Base-by-base conservation (phyloP, 2,888 invertebrate genomes). In the Perdita meconis region DNA sequence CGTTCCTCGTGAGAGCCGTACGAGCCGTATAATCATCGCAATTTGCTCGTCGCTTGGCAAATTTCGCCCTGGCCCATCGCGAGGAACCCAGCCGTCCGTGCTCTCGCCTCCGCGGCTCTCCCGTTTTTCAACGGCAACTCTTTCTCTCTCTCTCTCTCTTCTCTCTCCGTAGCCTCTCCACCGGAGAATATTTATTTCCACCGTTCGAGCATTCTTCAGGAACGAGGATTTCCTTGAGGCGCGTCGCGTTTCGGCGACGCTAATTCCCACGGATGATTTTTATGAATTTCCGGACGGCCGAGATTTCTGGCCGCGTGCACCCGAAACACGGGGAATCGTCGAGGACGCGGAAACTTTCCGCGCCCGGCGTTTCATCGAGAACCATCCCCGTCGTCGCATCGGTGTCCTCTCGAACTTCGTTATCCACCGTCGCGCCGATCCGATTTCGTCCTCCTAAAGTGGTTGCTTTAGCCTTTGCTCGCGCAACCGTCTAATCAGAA, bases 11-110 rank as follows among this genome's bases (percentile, higher is more conserved):
- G 22, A 38, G 34, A 47, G 16, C 51, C 60, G 59, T 42, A 22
- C 57, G 57, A 51, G 53, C 51, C 69, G 77, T 75, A 69, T 75
- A 75, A 78, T 75, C 76, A 60, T 69, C 64, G 76, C 55, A 65
- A 75, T 78, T 61, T 78, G 44, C 76, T 50, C 69, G 61, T 24
- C 60, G 70, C 69, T 68, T 51, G 72, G 65, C 59, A 66, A 81
- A 76, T 81, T 81, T 81, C 47, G 44, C 59, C n/a, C 55, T n/a
- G 56, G 50, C 44, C 63, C 69, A 57, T 73, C 57, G 57, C 63
- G 57, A 65, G 40, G 19, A 63, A 74, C 10, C 73, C 63, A 59
- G 5, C 71, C 47, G 66, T 38, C 70, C 66, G 65, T 70, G 47
- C 53, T 38, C 66, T 38, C 66, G 44, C 66, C 53, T 47, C 24